Conservation (phyloP, 2,888 invertebrate species). For the Steinernema hermaphroditum region DNA sequence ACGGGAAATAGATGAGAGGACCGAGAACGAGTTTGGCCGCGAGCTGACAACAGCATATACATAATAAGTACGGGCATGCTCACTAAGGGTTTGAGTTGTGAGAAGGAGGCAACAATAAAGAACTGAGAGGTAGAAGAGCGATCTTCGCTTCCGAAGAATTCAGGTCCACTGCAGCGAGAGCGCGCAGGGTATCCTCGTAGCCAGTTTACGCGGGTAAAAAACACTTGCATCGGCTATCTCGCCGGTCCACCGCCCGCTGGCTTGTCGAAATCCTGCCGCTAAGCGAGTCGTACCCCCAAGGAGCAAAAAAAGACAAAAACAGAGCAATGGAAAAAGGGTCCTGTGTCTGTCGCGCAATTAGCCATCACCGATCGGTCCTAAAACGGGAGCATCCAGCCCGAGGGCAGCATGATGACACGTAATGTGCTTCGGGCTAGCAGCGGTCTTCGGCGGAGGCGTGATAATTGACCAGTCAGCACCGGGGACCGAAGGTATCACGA, state of each 20-base stretch:
- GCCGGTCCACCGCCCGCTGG: constrained; percentile 7
- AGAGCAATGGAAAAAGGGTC: constrained; percentile 10
- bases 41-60: background rate
- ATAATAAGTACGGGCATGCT: constrained; percentile 2
- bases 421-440: constrained; percentile 5
- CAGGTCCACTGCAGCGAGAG: background rate
- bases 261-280: constrained; percentile 10
- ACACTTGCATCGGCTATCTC: constrained; percentile 19
- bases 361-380: constrained; percentile 6
- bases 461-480: background rate
- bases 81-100: background rate
- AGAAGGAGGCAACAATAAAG: background rate
- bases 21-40: constrained; percentile 20
- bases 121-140: no score
- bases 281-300: background rate
- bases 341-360: constrained; percentile 7
- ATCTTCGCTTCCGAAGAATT: background rate
- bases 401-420: constrained; percentile 6
- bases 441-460: background rate
- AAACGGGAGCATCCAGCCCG: constrained; percentile 14
- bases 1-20: background rate
- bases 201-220: constrained; percentile 30
- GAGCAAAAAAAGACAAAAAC: constrained; percentile 3
- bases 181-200: constrained; percentile 2
- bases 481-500: background rate